A percentile compares a stretch with the other conserved stretches of the same genome.
phyloP scores from a whole-genome alignment of 1,140 invertebrate genomes.

The Amyelois transitella region DNA sequence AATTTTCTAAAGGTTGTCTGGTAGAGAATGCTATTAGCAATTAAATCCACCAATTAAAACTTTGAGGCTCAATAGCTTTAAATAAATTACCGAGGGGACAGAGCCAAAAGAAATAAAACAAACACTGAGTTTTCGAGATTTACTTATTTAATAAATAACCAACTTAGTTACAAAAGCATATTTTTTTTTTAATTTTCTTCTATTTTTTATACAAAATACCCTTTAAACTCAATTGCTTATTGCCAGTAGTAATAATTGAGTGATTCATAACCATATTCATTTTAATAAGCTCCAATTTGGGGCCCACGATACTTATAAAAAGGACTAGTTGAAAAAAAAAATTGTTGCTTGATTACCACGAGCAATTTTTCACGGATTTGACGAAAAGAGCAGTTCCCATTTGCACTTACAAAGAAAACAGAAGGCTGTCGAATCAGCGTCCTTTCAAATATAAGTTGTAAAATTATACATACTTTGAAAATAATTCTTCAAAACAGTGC shows the following conservation, averaged over 20 bases:
- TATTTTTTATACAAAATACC: conserved; percentile 49
- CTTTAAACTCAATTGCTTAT: conserved; percentile 21
- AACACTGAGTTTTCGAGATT: conserved; percentile 45
- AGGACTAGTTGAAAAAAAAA: conserved; percentile 47
- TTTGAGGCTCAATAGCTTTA: too few relatives aligned
- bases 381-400: too few relatives aligned
- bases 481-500: too few relatives aligned
- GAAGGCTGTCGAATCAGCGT: too few relatives aligned
- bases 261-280: conserved; percentile 24
- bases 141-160: conserved; percentile 69
- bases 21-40: too few relatives aligned
- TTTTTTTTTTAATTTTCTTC: conserved; percentile 38
- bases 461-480: too few relatives aligned
- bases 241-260: conserved; percentile 19
- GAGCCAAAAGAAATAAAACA: conserved; percentile 30
- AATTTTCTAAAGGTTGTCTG: too few relatives aligned
- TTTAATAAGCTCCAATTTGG: conserved; percentile 19
- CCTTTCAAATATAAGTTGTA: too few relatives aligned
- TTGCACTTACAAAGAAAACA: background rate
- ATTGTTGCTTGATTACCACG: background rate
- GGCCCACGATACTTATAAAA: conserved; percentile 34
- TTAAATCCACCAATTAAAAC: too few relatives aligned
- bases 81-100: too few relatives aligned
- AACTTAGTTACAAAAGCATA: conserved; percentile 64
- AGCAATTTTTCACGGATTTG: too few relatives aligned